phyloP scores from a whole-genome alignment of 1,140 invertebrate genomes.

The Agraylea sexmaculata region DNA sequence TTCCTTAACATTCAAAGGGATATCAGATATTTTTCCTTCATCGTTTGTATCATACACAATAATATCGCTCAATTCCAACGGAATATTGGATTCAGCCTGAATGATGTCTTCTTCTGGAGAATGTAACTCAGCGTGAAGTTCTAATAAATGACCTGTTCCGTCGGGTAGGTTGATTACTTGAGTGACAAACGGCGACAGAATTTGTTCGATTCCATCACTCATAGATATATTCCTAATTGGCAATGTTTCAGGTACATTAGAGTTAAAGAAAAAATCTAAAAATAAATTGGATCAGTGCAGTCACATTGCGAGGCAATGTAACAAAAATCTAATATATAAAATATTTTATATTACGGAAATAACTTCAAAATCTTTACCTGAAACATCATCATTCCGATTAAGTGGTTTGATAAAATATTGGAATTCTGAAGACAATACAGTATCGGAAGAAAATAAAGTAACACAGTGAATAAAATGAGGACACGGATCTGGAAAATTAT shows the following conservation, averaged over 20 bases:
- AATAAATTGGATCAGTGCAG: background rate
- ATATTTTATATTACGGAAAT: background rate
- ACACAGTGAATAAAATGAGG: conserved; percentile 63
- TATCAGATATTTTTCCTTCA: no score
- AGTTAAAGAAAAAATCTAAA: background rate
- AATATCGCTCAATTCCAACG: conserved; percentile 11
- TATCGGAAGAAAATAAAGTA: conserved; percentile 66
- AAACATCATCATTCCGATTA: conserved; percentile 5
- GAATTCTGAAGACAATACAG: conserved; percentile 57
- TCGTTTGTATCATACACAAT: conserved; percentile 15
- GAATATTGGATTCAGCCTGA: background rate
- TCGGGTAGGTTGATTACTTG: conserved; percentile 16
- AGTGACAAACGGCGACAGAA: conserved; percentile 10
- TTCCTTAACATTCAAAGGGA: no score
- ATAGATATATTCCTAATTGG: conserved; percentile 7
- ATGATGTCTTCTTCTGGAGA: background rate
- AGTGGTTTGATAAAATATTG: conserved; percentile 46
- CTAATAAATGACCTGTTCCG: conserved; percentile 15
- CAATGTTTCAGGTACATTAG: conserved; percentile 9
- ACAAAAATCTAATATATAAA: no score
- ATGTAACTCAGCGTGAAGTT: conserved; percentile 11
- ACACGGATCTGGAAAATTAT: conserved; percentile 29
- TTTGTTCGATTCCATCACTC: conserved; percentile 2
- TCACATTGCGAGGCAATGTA: background rate
- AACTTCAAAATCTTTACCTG: conserved; percentile 7